These are phyloP conservation scores for Dromaius novaehollandiae DNA, from an alignment of 2,113 vertebrate genomes.

Conservation along the genomic window DNA sequence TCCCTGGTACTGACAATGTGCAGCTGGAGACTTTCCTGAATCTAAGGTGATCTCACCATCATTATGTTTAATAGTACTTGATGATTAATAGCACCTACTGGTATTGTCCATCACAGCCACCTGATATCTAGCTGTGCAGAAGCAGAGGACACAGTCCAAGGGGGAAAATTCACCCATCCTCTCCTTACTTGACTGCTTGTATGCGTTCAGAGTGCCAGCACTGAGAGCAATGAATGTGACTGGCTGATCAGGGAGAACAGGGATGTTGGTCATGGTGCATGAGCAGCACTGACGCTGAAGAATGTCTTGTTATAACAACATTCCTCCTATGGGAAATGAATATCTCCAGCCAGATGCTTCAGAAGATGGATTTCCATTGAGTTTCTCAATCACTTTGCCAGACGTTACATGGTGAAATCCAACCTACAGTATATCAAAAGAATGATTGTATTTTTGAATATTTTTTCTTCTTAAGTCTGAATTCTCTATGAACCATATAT, in stretches of 20 bases:
- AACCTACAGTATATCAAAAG: neutral
- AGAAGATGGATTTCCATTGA: neutral
- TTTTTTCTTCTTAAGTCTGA: neutral
- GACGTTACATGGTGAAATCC: neutral
- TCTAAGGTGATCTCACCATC: neutral
- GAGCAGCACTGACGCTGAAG: neutral
- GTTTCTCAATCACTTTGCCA: neutral
- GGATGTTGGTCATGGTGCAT: too few relatives aligned
- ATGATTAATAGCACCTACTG: neutral
- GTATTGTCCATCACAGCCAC: neutral
- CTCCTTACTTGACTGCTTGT: neutral
- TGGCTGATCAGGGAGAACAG: too few relatives aligned
- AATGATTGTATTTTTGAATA: neutral
- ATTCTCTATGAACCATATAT: neutral
- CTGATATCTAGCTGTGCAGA: neutral
- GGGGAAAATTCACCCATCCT: neutral
- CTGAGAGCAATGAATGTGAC: neutral
- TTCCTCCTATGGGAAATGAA: neutral
- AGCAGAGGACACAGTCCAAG: neutral
- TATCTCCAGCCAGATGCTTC: neutral
- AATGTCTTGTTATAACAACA: neutral
- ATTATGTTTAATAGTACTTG: neutral
- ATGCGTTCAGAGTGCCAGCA: neutral
- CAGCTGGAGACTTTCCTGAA: neutral
- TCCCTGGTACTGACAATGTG: neutral